Evolutionary conservation across 2,113 vertebrate genomes (phyloP).

Genomic region (Nyctibius bracteatus): DNA sequence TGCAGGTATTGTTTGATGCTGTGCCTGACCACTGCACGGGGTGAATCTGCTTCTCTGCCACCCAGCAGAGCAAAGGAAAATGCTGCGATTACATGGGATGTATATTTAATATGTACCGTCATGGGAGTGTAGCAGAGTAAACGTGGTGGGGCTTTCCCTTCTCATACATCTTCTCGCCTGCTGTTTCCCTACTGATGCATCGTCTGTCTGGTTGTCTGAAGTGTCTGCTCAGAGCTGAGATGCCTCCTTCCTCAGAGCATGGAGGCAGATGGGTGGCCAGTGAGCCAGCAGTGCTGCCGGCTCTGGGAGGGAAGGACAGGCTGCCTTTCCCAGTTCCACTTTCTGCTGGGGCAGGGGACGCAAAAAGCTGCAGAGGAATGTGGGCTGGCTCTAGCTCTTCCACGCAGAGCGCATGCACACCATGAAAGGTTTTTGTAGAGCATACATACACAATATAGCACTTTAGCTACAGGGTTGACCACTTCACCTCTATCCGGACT

Average conservation of each 20-base stretch:
- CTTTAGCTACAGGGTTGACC: not conserved
- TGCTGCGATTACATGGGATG: not conserved
- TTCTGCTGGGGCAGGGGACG: not conserved
- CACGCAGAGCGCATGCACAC: not conserved
- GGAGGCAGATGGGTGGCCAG: not conserved
- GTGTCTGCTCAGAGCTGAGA: not conserved
- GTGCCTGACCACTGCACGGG: not conserved
- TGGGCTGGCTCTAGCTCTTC: not conserved
- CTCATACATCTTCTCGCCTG: not conserved
- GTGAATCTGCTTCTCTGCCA: not conserved
- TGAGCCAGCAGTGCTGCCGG: rapidly evolving
- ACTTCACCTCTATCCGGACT: not conserved
- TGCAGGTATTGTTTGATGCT: slow-evolving; percentile 77
- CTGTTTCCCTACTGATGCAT: not conserved
- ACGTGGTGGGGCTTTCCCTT: not conserved
- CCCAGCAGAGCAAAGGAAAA: not conserved
- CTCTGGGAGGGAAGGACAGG: not conserved
- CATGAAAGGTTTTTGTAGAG: too few species aligned
- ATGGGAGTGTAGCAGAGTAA: not conserved
- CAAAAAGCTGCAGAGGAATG: not conserved
- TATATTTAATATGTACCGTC: not conserved
- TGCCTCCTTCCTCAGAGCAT: not conserved
- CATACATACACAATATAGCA: not conserved
- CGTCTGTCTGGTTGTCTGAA: not conserved
- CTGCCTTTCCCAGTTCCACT: not conserved